Base-by-base conservation (phyloP, 2,888 invertebrate species). In the Drosophila bunnanda region DNA sequence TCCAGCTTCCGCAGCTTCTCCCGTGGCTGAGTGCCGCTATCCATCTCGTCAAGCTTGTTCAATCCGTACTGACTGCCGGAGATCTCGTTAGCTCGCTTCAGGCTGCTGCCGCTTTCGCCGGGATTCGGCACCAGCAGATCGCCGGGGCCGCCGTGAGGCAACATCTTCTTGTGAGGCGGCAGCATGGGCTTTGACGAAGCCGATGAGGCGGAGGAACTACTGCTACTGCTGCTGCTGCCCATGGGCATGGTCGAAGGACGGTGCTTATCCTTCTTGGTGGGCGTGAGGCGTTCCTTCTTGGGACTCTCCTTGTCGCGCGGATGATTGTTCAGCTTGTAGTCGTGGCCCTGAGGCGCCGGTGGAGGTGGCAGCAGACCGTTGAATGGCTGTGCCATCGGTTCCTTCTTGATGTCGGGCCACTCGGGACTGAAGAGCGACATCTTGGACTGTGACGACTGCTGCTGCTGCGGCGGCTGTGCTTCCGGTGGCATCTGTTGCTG, bases 401-500 rank as follows among this genome's bases (percentile, higher is more conserved):
- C 80, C 69, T 80, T 77, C 60, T 91, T 92, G 2, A 88, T 75
- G n/a, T 92, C 92, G 62, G 82, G 90, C 90, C 91, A 92, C 56
- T 92, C 93, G 13, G 92, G 92, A 69, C 92, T 92, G 65, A 92
- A 92, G 66, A 92, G 84, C 0, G 92, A 93, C 10, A 77, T 80
- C 76, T 87, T 75, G 41, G 64, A 68, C 55, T 70, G 67, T 8
- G 77, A 53, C 20, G 50, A 43, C 13, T n/a, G 41, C 30, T 30
- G 56, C 13, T 46, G 46, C 13, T 32, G 32, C 12, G 32, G 25
- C 1, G 36, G 9, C 43, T 43, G 43, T 90, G 22, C 91, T 10
- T 58, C 57, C 67, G 59, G 71, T 41, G 60, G 66, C 36, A 75
- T 62, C 25, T 76, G 74, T 46, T 70, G 76, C 36, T 79, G 76